Percentiles rank a stretch among this genome's conserved stretches.
Evolutionary conservation across 2,888 invertebrate species (phyloP).

Genomic region (Meghimatium bilineatum): DNA sequence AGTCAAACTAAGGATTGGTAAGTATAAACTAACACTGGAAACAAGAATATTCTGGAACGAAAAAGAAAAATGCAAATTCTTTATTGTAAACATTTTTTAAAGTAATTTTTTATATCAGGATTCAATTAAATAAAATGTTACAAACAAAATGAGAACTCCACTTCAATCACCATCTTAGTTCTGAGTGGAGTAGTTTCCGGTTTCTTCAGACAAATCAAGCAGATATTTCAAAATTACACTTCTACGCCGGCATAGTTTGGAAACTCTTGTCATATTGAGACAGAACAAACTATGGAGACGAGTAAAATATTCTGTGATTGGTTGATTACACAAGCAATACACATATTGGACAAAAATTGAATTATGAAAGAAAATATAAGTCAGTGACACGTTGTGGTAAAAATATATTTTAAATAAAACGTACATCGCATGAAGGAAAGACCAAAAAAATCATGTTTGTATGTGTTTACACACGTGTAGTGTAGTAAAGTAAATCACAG

Average conservation of each 20-base stretch:
- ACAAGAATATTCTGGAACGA: background rate
- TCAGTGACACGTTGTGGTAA: background rate
- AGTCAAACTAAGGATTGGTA: background rate
- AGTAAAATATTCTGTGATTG: background rate
- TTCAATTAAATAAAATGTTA: background rate
- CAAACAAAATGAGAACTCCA: background rate
- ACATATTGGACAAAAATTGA: background rate
- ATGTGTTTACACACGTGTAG: no score
- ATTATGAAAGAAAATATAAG: slow-evolving; percentile 6
- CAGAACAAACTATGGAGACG: background rate
- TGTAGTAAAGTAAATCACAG: no score
- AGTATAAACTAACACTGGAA: background rate
- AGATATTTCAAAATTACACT: background rate
- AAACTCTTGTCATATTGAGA: background rate
- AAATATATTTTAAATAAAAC: no score
- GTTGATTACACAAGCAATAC: background rate
- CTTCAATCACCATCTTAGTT: background rate
- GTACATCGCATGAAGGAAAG: no score
- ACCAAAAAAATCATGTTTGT: no score
- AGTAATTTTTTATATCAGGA: background rate
- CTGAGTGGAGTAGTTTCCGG: background rate
- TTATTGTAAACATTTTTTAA: background rate
- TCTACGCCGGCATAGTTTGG: background rate
- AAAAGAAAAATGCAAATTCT: background rate
- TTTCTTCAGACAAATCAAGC: background rate